Base-by-base conservation (phyloP, 2,797 vertebrate species). In the Synanceia verrucosa region DNA sequence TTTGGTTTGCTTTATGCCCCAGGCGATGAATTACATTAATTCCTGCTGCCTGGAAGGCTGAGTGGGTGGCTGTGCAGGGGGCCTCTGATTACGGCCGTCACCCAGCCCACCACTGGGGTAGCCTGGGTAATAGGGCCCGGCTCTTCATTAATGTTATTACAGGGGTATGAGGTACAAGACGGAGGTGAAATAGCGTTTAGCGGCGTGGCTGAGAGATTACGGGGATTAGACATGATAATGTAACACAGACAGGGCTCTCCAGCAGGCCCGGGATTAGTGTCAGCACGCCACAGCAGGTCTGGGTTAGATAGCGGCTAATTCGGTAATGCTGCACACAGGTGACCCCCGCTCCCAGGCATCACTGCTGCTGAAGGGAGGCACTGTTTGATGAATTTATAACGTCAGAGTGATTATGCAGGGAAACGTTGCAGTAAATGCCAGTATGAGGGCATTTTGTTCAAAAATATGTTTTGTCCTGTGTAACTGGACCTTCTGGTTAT, bases 261-360 rank as follows among this genome's bases (percentile, higher is more conserved):
- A 86, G 88, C 90, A 57, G 88, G 90, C 70, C 90, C 31, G 28
- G 88, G 90, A 92, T 92, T 95, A 89, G 80, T 92, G 93, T 91
- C 91, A 91, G 83, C 87, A 86, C 86, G 74, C 91, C 86, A 79
- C 91, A 92, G 92, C 93, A 92, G 88, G 91, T 93, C 92, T 94
- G 91, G 85, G 93, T 94, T 94, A 94, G 94, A 95, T 95, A 95
- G 93, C 76, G 63, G 89, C 86, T 94, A 93, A 95, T 94, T 91
- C 93, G 82, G 73, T 92, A 93, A 93, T 92, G 92, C 90, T 79
- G 86, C 89, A 72, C 89, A 91, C 92, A 93, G 93, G 91, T 95
- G 93, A 95, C 93, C 92, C 82, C 84, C 79, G 78, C 86, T 91
- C 84, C 74, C 69, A 88, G 87, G 65, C 89, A 79, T 91, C 86